phyloP scores from a whole-genome alignment of 2,113 vertebrate genomes.

The Scatophagus argus region DNA sequence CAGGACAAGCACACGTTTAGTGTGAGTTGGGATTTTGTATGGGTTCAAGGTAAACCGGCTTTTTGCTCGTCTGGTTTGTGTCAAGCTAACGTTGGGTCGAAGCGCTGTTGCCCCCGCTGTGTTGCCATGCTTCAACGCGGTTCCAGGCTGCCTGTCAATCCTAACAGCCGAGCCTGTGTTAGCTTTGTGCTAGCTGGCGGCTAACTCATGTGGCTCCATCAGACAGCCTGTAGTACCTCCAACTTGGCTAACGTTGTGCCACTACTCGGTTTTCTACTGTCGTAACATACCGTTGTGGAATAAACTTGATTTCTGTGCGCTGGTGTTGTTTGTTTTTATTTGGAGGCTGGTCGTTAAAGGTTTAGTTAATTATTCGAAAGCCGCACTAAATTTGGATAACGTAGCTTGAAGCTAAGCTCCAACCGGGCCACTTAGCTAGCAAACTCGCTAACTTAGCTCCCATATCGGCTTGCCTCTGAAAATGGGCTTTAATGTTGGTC shows the following conservation, averaged over 20 bases:
- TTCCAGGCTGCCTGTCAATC: slow-evolving; percentile 43
- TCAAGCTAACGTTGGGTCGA: neutral
- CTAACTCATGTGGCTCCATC: slow-evolving; percentile 71
- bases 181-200: slow-evolving; percentile 55
- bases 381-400: neutral
- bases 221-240: slow-evolving; percentile 4
- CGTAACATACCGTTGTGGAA: neutral
- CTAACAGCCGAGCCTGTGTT: slow-evolving; percentile 7
- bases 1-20: neutral
- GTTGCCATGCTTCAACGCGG: slow-evolving; percentile 45
- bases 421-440: slow-evolving; percentile 54
- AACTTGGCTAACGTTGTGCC: neutral
- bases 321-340: neutral
- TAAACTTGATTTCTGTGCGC: neutral
- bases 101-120: neutral
- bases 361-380: neutral
- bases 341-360: no score
- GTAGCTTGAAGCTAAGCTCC: slow-evolving; percentile 41
- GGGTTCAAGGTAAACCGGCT: neutral
- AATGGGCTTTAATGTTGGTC: neutral
- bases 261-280: neutral
- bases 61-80: no score
- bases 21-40: neutral
- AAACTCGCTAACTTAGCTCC: slow-evolving; percentile 34
- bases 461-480: neutral